A percentile compares a stretch with the other conserved stretches of the same genome.
Conservation (phyloP, 2,113 vertebrate genomes). For the Tyto alba region DNA sequence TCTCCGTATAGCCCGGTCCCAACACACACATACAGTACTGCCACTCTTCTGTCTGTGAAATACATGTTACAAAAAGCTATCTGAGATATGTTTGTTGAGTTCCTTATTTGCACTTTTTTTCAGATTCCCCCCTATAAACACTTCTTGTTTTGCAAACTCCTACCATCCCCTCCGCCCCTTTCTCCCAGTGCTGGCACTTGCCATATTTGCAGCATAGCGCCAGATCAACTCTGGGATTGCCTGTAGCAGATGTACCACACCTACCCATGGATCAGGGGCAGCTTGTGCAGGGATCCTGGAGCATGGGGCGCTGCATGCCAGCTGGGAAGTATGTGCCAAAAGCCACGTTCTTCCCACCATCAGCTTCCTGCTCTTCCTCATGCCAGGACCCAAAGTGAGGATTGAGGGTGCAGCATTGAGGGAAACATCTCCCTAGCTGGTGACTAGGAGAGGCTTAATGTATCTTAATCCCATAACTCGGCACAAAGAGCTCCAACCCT, state of each 20-base stretch:
- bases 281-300: neutral
- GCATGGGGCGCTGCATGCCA: neutral
- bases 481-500: neutral
- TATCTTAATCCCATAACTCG: neutral
- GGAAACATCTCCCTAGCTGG: neutral
- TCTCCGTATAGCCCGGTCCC: neutral
- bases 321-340: neutral
- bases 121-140: neutral
- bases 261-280: neutral
- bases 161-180: neutral
- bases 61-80: neutral
- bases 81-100: neutral
- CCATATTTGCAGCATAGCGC: neutral
- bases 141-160: neutral
- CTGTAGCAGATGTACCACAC: neutral
- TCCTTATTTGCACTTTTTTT: neutral
- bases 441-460: neutral
- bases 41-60: neutral
- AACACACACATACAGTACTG: neutral
- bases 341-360: neutral
- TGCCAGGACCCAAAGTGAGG: neutral
- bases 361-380: neutral
- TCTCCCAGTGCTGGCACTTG: neutral
- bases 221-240: neutral
- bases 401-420: accelerated